phyloP scores from a whole-genome alignment of 2,113 vertebrate species.

The Synchiropus splendidus region DNA sequence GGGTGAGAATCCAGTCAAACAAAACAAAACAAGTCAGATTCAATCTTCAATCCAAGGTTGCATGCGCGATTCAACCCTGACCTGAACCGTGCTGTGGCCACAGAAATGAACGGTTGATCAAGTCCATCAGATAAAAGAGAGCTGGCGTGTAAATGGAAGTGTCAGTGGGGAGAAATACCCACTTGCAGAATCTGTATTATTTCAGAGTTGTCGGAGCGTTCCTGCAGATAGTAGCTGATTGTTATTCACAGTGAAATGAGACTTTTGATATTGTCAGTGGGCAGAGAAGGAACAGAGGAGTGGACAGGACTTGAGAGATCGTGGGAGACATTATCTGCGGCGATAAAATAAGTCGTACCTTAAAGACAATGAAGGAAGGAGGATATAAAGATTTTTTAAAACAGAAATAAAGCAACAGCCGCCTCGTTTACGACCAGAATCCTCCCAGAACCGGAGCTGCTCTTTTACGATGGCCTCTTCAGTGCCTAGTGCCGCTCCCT shows the following conservation, averaged over 20 bases:
- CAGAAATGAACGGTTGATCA: slow-evolving; percentile 52
- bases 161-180: slow-evolving; percentile 42
- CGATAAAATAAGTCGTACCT: slow-evolving; percentile 26
- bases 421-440: slow-evolving; percentile 17
- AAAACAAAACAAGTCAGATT: slow-evolving; percentile 22
- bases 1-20: slow-evolving; percentile 1
- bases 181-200: slow-evolving; percentile 44
- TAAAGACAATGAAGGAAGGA: slow-evolving; percentile 4
- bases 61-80: slow-evolving; percentile 27
- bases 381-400: slow-evolving; percentile 12
- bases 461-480: slow-evolving; percentile 1
- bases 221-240: slow-evolving; percentile 18
- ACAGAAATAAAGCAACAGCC: slow-evolving; percentile 16
- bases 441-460: slow-evolving; percentile 1
- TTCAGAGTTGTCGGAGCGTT: slow-evolving; percentile 43
- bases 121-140: slow-evolving; percentile 39
- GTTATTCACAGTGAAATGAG: slow-evolving; percentile 40
- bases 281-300: slow-evolving; percentile 1
- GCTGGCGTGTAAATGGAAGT: slow-evolving; percentile 52
- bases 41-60: too few species aligned
- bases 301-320: slow-evolving; percentile 11
- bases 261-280: slow-evolving; percentile 18
- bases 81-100: slow-evolving; percentile 32
- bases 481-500: slow-evolving; percentile 17
- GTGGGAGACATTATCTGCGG: slow-evolving; percentile 7